Conservation (phyloP, 2,797 vertebrate species). For the Lagodon rhomboides region DNA sequence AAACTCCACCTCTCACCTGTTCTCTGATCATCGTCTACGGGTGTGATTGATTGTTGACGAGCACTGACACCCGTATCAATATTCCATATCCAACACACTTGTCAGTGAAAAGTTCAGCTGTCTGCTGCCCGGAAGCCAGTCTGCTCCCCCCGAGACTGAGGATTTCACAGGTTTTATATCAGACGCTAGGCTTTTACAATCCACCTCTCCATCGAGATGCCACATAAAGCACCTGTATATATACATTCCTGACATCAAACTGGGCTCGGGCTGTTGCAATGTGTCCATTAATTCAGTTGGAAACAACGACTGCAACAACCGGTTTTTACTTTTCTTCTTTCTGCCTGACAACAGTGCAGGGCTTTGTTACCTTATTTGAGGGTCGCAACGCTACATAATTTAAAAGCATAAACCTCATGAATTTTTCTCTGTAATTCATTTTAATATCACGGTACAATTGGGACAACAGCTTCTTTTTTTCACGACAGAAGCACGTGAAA, state of each 20-base stretch:
- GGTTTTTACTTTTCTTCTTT: neutral
- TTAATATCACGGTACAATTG: neutral
- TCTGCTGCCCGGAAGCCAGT: neutral
- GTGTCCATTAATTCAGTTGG: conserved; percentile 8
- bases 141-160: conserved; percentile 32
- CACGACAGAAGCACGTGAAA: neutral
- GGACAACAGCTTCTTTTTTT: neutral
- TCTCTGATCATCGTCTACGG: conserved; percentile 35
- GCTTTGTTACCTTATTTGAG: neutral
- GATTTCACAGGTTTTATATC: conserved; percentile 73
- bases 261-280: neutral
- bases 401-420: conserved; percentile 5
- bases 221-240: conserved; percentile 59
- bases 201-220: conserved; percentile 35
- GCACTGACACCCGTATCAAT: conserved; percentile 32
- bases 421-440: neutral
- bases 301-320: conserved; percentile 7
- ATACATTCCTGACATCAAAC: conserved; percentile 6
- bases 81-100: conserved; percentile 35
- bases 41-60: conserved; percentile 58
- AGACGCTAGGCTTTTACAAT: conserved; percentile 42
- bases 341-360: neutral
- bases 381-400: neutral
- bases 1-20: conserved; percentile 59
- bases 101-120: conserved; percentile 50